These are phyloP conservation scores for Psix sp. DNA, from an alignment of 1,140 invertebrate genomes.

Conservation along the genomic window DNA sequence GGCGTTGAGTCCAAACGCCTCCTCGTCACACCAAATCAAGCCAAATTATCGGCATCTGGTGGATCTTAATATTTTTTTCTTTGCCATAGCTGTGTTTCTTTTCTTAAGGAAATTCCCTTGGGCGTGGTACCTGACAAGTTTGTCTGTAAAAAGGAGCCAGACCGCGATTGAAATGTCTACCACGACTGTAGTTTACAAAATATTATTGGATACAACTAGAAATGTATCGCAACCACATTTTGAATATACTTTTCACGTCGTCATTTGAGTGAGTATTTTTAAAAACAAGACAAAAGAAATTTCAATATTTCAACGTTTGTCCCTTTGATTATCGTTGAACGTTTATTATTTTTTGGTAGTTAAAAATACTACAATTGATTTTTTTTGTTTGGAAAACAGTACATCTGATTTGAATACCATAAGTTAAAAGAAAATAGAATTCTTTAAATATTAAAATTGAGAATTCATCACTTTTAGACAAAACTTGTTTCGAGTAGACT, in stretches of 20 bases:
- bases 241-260: neutral
- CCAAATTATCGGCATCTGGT: conserved; percentile 72
- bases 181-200: conserved; percentile 62
- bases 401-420: too few relatives aligned
- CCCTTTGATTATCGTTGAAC: too few relatives aligned
- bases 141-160: conserved; percentile 37
- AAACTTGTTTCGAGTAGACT: too few relatives aligned
- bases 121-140: conserved; percentile 45
- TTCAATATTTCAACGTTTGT: too few relatives aligned
- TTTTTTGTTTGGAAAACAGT: too few relatives aligned
- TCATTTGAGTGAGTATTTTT: neutral
- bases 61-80: conserved; percentile 13
- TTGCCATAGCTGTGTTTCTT: conserved; percentile 5
- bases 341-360: too few relatives aligned
- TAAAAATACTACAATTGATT: too few relatives aligned
- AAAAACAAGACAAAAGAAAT: neutral
- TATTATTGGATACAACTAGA: conserved; percentile 45
- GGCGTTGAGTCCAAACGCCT: conserved; percentile 8
- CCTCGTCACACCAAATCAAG: conserved; percentile 68
- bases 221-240: neutral
- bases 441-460: too few relatives aligned
- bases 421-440: too few relatives aligned
- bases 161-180: conserved; percentile 23
- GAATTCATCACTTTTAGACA: too few relatives aligned
- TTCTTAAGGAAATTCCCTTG: conserved; percentile 10